Evolutionary conservation across 2,797 vertebrate species (phyloP), one percentile per base, ranked within the genome.

Genomic region (Podargus strigoides): DNA sequence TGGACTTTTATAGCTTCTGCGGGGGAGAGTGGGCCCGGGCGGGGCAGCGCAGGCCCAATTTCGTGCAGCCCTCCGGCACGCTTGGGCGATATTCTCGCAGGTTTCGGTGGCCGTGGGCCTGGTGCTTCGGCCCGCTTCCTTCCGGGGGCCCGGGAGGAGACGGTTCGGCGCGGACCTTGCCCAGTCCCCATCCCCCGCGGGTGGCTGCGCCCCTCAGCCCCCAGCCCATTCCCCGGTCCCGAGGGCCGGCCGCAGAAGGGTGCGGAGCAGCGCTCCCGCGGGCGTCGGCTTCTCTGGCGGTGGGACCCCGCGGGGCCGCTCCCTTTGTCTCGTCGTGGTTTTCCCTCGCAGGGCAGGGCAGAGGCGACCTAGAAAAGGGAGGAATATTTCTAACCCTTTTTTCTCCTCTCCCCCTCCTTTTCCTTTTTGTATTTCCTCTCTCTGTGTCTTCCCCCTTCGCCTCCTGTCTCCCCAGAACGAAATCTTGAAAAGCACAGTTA

Each of bases 401-500:
- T 70, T 49, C 23, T 28, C 12, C 22, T 77, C 23, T 55, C 18
- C 39, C n/a, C 3, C 13, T 58, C 53, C 39, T 70, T 19, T 89
- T 37, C 87, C 87, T 95, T 75, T 87, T 39, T 39, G n/a, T n/a
- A n/a, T n/a, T n/a, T n/a, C n/a, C 66, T 87, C 56, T 93, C 49
- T 83, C 30, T 59, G 23, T 55, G 47, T 93, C 64, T 73, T 6
- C 42, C 16, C 72, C 42, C 16, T 74, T 80, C 37, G 3, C 85
- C 82, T 96, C 70, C 58, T 88, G 84, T 95, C 85, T 91, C 92
- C 53, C 70, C 97, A 99, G 99, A 99, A 98, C 91, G 99, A 99
- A 97, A 98, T 99, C 96, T 98, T 99, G 94, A 99, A 99, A 98
- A 99, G 94, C 98, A 98, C 98, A 95, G 98, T 99, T 91, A 98